Conservation (phyloP, 2,888 invertebrate species). For the Merodon equestris region DNA sequence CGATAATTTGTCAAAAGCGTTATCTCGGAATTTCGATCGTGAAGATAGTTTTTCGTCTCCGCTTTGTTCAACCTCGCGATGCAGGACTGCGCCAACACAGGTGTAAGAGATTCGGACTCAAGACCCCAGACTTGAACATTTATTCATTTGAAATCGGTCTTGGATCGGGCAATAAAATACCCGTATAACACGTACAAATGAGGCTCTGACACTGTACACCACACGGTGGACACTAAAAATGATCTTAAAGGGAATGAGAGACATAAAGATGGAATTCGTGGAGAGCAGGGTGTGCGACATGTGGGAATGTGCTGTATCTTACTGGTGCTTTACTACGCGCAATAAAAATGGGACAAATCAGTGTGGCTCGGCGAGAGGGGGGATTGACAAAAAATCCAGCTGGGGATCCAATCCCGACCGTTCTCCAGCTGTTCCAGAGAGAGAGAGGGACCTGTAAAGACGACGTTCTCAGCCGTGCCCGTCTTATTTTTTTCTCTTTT, state of each 20-base stretch:
- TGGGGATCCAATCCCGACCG: constrained; percentile 18
- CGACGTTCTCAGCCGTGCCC: constrained; percentile 30
- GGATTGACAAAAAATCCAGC: neutral
- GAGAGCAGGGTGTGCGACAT: constrained; percentile 28
- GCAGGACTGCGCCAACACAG: constrained; percentile 56
- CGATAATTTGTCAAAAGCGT: constrained; percentile 68
- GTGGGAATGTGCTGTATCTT: constrained; percentile 20
- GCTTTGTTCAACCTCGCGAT: neutral
- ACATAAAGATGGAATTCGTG: constrained; percentile 23
- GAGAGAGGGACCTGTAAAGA: constrained; percentile 13
- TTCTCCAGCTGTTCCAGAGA: no score
- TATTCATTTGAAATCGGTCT: constrained; percentile 66
- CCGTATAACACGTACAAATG: constrained; percentile 68
- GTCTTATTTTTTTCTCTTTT: constrained; percentile 48
- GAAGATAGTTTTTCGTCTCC: constrained; percentile 45
- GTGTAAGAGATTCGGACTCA: constrained; percentile 43
- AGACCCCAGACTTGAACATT: constrained; percentile 48
- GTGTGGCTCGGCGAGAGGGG: neutral
- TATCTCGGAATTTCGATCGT: constrained; percentile 61
- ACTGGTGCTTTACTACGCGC: constrained; percentile 36
- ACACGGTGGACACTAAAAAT: constrained; percentile 18
- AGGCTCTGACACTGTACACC: constrained; percentile 53
- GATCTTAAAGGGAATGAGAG: no score
- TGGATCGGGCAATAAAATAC: constrained; percentile 65
- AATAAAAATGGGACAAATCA: constrained; percentile 61